Evolutionary conservation across 1,140 invertebrate genomes (phyloP).

Genomic region (Zaprionus taronus): DNA sequence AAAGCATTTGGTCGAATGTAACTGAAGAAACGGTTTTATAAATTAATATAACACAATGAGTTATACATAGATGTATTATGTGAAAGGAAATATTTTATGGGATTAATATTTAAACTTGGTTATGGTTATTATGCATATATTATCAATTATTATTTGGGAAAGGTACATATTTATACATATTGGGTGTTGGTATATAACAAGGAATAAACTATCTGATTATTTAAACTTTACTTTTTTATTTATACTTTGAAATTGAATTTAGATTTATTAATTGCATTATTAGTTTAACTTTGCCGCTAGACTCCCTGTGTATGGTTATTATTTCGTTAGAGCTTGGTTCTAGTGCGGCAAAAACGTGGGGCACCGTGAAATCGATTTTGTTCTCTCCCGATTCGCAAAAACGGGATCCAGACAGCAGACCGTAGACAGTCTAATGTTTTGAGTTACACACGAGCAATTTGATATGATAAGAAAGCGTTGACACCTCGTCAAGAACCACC

Average conservation of each 20-base stretch:
- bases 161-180: constrained; percentile 1
- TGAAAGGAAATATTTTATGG: constrained; percentile 15
- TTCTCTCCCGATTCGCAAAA: constrained; percentile 55
- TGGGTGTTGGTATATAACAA: constrained; percentile 7
- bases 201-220: constrained; percentile 34
- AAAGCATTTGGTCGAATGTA: constrained; percentile 34
- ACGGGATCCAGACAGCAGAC: constrained; percentile 20
- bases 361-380: constrained; percentile 68
- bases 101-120: not conserved
- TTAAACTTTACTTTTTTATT: not conserved
- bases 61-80: not conserved
- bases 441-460: constrained; percentile 58
- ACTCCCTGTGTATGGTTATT: not conserved
- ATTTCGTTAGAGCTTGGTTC: constrained; percentile 5
- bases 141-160: not conserved
- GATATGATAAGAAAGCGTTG: constrained; percentile 41
- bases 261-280: not conserved
- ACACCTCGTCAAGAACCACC: constrained; percentile 45
- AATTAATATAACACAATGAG: constrained; percentile 2
- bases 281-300: constrained; percentile 10
- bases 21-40: not conserved
- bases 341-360: constrained; percentile 16
- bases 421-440: constrained; percentile 51
- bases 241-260: not conserved
- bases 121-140: not conserved